Conservation (phyloP, 2,888 invertebrate species). For the Heteropelma amictum region DNA sequence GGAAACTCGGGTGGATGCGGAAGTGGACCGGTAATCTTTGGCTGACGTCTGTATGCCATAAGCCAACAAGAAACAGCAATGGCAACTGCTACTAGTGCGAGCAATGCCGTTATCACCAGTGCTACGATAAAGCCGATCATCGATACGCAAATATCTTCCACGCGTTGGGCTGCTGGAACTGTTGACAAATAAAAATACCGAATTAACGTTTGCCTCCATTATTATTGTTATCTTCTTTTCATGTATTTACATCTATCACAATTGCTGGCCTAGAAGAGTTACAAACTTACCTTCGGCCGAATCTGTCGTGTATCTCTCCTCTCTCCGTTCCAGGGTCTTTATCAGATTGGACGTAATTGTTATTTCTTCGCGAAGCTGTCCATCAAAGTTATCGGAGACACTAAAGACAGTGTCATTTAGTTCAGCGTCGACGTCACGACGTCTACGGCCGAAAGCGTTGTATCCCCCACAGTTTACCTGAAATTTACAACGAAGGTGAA, state of each 20-base stretch:
- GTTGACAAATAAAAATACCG: slow-evolving; percentile 61
- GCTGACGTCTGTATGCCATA: slow-evolving; percentile 93
- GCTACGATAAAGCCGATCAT: slow-evolving; percentile 96
- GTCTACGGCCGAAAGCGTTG: slow-evolving; percentile 92
- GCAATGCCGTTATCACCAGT: slow-evolving; percentile 92
- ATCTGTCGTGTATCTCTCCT: slow-evolving; percentile 86
- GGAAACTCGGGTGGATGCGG: slow-evolving; percentile 98
- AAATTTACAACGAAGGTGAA: too few species aligned
- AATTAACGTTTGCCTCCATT: neutral
- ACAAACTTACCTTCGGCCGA: slow-evolving; percentile 85
- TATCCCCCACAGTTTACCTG: slow-evolving; percentile 94
- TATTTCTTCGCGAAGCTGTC: slow-evolving; percentile 94
- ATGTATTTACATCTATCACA: neutral
- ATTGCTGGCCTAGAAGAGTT: neutral
- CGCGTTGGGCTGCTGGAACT: slow-evolving; percentile 81
- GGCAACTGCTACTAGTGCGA: slow-evolving; percentile 95
- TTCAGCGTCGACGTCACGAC: slow-evolving; percentile 82
- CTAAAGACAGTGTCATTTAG: slow-evolving; percentile 82
- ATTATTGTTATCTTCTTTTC: neutral
- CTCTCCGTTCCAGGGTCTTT: slow-evolving; percentile 91
- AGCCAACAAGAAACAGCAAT: slow-evolving; percentile 97
- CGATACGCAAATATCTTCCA: slow-evolving; percentile 94
- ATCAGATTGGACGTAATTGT: slow-evolving; percentile 95
- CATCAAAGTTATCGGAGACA: slow-evolving; percentile 81
- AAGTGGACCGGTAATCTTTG: slow-evolving; percentile 92